Evolutionary conservation across 1,140 invertebrate genomes (phyloP), one percentile per base, ranked within the genome.

Genomic region (Bombus affinis): DNA sequence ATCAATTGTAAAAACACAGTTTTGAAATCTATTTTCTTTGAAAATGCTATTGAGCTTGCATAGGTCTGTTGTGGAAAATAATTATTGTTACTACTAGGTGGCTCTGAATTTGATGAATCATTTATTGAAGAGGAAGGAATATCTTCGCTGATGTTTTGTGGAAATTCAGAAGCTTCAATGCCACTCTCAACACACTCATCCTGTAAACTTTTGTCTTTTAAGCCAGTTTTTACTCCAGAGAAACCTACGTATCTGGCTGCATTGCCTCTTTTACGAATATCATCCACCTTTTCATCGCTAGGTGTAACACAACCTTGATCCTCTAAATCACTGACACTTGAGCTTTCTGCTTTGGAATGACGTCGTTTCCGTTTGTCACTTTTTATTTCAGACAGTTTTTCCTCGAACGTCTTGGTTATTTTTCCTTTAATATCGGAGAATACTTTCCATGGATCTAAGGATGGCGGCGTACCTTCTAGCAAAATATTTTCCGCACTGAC

Each of bases 361-460:
- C 93, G 94, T 70, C 93, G 94, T 66, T 93, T 93, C 81, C 93
- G 94, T 78, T 91, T 93, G 39, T 95, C 93, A 80, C 84, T 92
- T 88, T 96, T 96, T n/a, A 96, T 96, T 88, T 96, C 96, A 1
- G 94, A 95, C 9, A 96, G 86, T 91, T 96, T 96, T 42, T 96
- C 96, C 90, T 96, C 96, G 35, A 96, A 96, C n/a, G 96, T 96
- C 90, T 96, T 96, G n/a, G 96, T 96, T 74, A 96, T 96, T 92
- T 96, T 96, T 15, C 96, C 96, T 83, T 95, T 95, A 53, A 96
- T 96, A 22, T 96, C 95, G 3, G 95, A 95, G 71, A 96, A 93
- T 82, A 96, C 94, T 90, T 95, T 95, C 96, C 96, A 96, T 3
- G 95, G 94, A 94, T 96, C 96, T 0, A 94, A 70, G 32, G 88